Evolutionary conservation across 1,140 invertebrate species (phyloP).

Genomic region (Neodiprion lecontei): DNA sequence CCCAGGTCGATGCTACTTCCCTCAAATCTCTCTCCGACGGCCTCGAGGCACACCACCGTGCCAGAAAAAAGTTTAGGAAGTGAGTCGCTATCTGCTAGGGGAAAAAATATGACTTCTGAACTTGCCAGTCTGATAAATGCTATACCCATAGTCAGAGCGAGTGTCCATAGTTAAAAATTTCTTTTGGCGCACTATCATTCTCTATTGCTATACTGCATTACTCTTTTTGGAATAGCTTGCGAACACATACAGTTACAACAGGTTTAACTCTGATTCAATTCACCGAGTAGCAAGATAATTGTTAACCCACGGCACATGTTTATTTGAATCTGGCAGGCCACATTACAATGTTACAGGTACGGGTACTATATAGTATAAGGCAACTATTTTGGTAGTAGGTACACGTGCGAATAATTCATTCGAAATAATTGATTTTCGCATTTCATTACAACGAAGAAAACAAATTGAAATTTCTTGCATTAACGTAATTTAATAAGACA

Average conservation of each 20-base stretch:
- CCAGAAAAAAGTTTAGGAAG: conserved; percentile 86
- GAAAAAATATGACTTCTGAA: background rate
- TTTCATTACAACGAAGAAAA: background rate
- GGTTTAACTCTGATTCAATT: too few species aligned
- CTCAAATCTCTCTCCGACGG: conserved; percentile 85
- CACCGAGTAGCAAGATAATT: background rate
- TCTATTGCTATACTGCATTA: too few species aligned
- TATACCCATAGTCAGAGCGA: background rate
- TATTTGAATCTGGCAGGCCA: background rate
- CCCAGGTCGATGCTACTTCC: conserved; percentile 71
- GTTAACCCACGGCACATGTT: background rate
- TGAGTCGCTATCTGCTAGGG: conserved; percentile 64
- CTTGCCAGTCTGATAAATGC: background rate
- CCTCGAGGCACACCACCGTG: conserved; percentile 85
- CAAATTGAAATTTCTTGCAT: background rate
- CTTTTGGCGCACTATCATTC: too few species aligned
- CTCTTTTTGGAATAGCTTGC: too few species aligned
- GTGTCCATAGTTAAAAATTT: background rate
- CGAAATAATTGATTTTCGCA: background rate
- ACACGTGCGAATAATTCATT: background rate
- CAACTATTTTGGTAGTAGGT: background rate
- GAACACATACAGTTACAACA: too few species aligned
- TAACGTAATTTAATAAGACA: too few species aligned
- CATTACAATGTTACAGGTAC: background rate
- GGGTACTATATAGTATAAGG: background rate